Percentiles rank a stretch among this genome's conserved stretches.
Evolutionary conservation across 1,140 invertebrate species (phyloP).

Genomic region (Oscheius sp.): DNA sequence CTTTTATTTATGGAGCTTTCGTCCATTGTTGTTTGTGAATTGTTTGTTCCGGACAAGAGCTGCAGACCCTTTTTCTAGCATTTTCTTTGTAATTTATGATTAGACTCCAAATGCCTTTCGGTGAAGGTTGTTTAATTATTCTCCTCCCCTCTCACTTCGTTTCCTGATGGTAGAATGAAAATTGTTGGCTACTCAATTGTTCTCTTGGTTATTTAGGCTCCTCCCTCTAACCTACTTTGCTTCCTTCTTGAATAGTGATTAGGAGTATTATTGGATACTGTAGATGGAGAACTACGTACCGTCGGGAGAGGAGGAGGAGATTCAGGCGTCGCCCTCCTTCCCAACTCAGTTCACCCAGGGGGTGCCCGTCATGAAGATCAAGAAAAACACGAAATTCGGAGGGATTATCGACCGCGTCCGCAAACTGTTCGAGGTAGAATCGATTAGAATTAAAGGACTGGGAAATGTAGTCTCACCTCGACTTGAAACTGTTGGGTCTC

Average conservation of each 20-base stretch:
- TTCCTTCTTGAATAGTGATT: background rate
- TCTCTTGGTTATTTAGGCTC: background rate
- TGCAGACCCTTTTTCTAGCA: too few species aligned
- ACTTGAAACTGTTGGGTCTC: too few species aligned
- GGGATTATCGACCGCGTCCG: background rate
- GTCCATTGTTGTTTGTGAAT: too few species aligned
- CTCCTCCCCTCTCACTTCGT: too few species aligned
- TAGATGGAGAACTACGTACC: conserved; percentile 19
- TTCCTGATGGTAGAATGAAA: too few species aligned
- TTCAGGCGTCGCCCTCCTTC: background rate
- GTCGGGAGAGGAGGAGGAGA: conserved; percentile 9
- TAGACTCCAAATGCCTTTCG: too few species aligned
- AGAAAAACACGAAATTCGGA: conserved; percentile 9
- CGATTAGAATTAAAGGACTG: background rate
- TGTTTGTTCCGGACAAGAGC: too few species aligned
- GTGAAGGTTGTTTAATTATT: too few species aligned
- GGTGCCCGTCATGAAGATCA: background rate
- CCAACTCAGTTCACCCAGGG: background rate
- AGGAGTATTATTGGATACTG: too few species aligned
- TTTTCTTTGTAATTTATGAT: too few species aligned
- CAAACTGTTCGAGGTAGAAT: background rate
- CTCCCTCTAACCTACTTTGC: background rate
- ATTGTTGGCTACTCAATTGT: too few species aligned
- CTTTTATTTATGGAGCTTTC: too few species aligned
- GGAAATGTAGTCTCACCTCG: background rate